Evolutionary conservation across 2,888 invertebrate genomes (phyloP).

Genomic region (Lepidonotus clava): DNA sequence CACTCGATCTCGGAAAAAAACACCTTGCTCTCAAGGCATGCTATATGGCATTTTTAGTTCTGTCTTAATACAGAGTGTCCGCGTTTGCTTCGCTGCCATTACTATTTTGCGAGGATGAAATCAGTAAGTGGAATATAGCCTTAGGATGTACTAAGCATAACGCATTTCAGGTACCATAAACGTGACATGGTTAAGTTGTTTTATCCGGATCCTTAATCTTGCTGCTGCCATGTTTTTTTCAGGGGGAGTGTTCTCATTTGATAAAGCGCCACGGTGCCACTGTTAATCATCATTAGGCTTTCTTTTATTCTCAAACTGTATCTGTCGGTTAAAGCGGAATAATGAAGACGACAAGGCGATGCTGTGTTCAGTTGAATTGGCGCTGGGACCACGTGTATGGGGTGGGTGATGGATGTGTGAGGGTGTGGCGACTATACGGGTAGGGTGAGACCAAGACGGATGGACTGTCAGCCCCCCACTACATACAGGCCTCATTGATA

Average conservation of each 20-base stretch:
- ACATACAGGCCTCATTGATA: slow-evolving; percentile 16
- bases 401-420: background rate
- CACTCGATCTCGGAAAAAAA: too few species aligned
- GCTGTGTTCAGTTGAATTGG: too few species aligned
- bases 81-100: too few species aligned
- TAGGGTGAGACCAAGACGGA: background rate
- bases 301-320: background rate
- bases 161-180: too few species aligned
- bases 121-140: too few species aligned
- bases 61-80: too few species aligned
- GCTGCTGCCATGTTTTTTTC: background rate
- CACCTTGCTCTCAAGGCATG: too few species aligned
- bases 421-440: background rate
- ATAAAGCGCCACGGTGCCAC: background rate
- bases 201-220: background rate
- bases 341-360: too few species aligned
- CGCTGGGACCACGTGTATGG: background rate
- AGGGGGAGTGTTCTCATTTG: background rate
- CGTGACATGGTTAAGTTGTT: background rate
- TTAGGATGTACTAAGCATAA: too few species aligned
- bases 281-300: background rate
- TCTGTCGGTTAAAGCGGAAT: background rate
- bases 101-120: too few species aligned
- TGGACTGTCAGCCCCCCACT: background rate
- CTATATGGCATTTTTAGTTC: too few species aligned